Evolutionary conservation across 2,113 vertebrate genomes (phyloP), one percentile per base, ranked within the genome.

Genomic region (Oceanites oceanicus): DNA sequence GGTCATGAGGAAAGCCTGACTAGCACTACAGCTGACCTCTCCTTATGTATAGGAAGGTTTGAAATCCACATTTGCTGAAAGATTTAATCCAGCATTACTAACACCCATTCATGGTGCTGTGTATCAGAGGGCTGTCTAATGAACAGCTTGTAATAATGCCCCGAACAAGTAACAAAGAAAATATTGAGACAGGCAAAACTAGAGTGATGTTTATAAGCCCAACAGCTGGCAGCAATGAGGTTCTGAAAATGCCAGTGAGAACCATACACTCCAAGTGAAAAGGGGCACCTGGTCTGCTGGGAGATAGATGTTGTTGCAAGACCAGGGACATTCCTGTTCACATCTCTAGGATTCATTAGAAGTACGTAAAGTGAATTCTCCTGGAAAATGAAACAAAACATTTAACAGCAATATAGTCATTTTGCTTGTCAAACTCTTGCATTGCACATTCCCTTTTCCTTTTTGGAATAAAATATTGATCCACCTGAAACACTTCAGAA

Each of bases 1-100:
- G 55, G 58, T 44, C 55, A 44, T 88, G 73, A 83, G 96, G 86
- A 81, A 96, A 95, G 85, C 47, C 30, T 86, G 73, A 47, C 82
- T 88, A 77, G 68, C 63, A 62, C 84, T 94, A 79, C 81, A 86
- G 44, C 76, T 96, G 59, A 91, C 76, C 77, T 91, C 26, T 88
- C 77, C 83, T 85, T 73, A 45, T 42, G 53, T 56, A 42, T 45
- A 94, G 22, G 58, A 97, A 85, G 77, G 73, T 94, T 91, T 86
- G 74, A 68, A 90, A 95, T 96, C 96, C 75, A 83, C 65, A 38
- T 95, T 90, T 91, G 34, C 49, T 79, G 38, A 78, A 84, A 92
- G 74, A 45, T 90, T 90, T 38, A 94, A 96, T 83, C 5, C 71
- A 79, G 32, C 42, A 55, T 25, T 73, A 21, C 45, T 55, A 79